A percentile compares a stretch with the other conserved stretches of the same genome.
These are phyloP conservation scores for Perizoma flavofasciatum DNA, from an alignment of 2,888 invertebrate species.

Conservation along the genomic window DNA sequence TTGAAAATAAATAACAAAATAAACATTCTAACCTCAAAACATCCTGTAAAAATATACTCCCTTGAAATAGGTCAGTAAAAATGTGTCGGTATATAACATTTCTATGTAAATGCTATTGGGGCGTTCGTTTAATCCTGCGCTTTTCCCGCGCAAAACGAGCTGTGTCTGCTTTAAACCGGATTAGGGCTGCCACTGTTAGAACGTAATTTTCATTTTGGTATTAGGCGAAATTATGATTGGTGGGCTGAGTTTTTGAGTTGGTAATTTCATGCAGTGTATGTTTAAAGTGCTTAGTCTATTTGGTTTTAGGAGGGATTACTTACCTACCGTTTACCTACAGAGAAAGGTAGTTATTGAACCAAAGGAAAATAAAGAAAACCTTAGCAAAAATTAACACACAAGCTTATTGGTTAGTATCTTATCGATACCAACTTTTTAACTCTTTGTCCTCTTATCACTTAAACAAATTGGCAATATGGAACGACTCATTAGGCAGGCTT, in stretches of 20 bases:
- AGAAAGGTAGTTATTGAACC: no score
- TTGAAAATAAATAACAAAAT: conserved; percentile 6
- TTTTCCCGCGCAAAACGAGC: conserved; percentile 67
- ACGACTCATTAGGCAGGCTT: no score
- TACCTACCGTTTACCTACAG: not conserved
- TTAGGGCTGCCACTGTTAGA: conserved; percentile 68
- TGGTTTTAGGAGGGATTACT: conserved; percentile 5
- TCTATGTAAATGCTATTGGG: conserved; percentile 80
- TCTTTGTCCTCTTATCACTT: no score
- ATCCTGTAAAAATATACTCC: conserved; percentile 55
- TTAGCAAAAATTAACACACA: no score
- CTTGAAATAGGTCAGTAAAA: conserved; percentile 69
- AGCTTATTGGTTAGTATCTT: no score
- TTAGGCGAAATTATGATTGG: conserved; percentile 37
- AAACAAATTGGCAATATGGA: no score
- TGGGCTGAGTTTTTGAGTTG: conserved; percentile 32
- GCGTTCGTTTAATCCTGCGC: conserved; percentile 75
- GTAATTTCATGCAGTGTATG: conserved; percentile 20
- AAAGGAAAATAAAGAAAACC: no score
- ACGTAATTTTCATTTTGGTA: conserved; percentile 37
- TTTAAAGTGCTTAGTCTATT: conserved; percentile 4
- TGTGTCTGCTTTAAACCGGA: conserved; percentile 72
- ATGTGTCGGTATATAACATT: conserved; percentile 68
- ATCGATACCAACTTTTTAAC: no score
- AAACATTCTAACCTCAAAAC: conserved; percentile 33